Conservation (phyloP, 2,888 invertebrate species). For the Morinoia aosen region DNA sequence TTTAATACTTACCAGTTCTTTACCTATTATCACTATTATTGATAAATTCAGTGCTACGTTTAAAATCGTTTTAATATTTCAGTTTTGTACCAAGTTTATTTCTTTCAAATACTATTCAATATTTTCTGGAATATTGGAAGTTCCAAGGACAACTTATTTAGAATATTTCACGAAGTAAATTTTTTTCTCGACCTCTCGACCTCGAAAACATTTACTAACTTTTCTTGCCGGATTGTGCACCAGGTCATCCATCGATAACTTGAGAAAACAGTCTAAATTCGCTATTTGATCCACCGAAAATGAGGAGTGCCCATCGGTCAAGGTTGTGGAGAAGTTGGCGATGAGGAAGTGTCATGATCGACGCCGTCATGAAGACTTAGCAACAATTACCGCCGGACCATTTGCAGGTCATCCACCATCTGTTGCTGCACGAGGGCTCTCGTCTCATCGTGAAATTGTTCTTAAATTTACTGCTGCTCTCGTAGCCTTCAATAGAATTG, state of each 20-base stretch:
- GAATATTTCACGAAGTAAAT: not conserved
- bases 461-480: not conserved
- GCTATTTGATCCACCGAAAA: not conserved
- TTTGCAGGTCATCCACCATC: conserved; percentile 15
- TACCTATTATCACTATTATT: too few relatives aligned
- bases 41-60: too few relatives aligned
- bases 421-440: not conserved
- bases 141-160: not conserved
- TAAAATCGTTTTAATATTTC: too few relatives aligned
- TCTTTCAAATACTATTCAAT: not conserved
- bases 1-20: too few relatives aligned
- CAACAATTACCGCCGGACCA: not conserved
- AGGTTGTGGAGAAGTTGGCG: not conserved
- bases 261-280: not conserved
- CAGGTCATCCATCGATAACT: not conserved
- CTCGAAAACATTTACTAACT: not conserved
- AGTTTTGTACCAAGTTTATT: not conserved
- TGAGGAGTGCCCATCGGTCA: conserved; percentile 32
- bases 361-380: not conserved
- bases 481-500: not conserved
- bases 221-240: not conserved
- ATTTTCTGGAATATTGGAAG: too few relatives aligned
- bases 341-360: conserved; percentile 35
- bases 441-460: not conserved
- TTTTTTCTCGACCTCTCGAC: not conserved